Conservation (phyloP, 2,113 vertebrate genomes). For the Catharus bicknelli region DNA sequence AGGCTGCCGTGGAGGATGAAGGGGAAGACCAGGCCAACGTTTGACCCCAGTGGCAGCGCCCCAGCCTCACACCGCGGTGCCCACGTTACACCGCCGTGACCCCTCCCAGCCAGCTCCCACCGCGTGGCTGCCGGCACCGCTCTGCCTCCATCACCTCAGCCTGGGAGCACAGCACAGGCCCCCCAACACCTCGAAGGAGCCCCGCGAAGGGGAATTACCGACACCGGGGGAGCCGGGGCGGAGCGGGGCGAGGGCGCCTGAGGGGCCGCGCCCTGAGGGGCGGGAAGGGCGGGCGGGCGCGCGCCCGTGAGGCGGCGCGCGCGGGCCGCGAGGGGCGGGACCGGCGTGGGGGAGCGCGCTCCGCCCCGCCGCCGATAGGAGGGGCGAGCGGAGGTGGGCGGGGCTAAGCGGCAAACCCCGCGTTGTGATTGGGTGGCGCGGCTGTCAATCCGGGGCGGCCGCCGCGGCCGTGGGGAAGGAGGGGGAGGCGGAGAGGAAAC, state of each 20-base stretch:
- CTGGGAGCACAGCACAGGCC: no score
- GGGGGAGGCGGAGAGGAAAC: slow-evolving; percentile 69
- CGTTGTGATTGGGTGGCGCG: rapidly evolving
- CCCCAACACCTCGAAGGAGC: neutral
- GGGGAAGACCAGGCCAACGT: neutral
- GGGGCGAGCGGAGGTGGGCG: rapidly evolving
- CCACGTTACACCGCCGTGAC: neutral
- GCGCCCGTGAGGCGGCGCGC: neutral
- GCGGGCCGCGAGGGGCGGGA: neutral
- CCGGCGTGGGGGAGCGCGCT: neutral
- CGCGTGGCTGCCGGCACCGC: neutral
- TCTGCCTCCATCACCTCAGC: neutral
- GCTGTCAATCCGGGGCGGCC: neutral
- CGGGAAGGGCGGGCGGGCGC: neutral
- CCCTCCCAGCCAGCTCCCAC: neutral
- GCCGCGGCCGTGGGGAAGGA: slow-evolving; percentile 10
- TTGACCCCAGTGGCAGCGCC: neutral
- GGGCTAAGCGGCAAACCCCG: rapidly evolving
- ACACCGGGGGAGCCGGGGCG: neutral
- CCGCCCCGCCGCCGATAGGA: neutral
- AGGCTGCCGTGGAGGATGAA: neutral
- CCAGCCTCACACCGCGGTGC: neutral
- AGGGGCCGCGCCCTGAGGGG: neutral
- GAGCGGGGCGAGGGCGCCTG: neutral
- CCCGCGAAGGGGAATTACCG: neutral